Conservation (phyloP, 2,797 vertebrate species). For the Falco naumanni region DNA sequence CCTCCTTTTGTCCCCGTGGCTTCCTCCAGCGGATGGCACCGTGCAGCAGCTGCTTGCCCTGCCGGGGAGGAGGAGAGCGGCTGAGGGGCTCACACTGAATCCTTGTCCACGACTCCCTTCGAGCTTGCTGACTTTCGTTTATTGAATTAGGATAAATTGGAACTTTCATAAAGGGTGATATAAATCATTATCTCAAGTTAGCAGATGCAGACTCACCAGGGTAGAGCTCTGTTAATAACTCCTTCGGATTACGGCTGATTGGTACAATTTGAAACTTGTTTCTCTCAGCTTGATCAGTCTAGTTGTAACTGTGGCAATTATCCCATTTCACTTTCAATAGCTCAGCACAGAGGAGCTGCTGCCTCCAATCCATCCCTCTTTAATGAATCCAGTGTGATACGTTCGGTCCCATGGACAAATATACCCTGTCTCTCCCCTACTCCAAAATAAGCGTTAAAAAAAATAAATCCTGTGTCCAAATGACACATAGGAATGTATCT, state of each 20-base stretch:
- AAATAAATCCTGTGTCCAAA: neutral
- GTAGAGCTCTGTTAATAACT: constrained; percentile 83
- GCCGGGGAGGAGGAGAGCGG: neutral
- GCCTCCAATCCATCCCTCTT: constrained; percentile 73
- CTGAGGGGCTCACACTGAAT: neutral
- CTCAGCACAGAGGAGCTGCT: constrained; percentile 70
- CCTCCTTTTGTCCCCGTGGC: neutral
- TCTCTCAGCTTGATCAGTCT: constrained; percentile 85
- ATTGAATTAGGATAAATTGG: constrained; percentile 85
- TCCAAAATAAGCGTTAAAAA: constrained; percentile 17
- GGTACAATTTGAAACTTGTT: constrained; percentile 86
- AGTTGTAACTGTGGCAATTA: constrained; percentile 81
- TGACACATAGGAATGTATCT: constrained; percentile 6
- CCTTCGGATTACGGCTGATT: constrained; percentile 83
- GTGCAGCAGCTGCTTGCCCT: neutral
- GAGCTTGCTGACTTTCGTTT: constrained; percentile 70
- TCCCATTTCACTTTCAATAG: constrained; percentile 81
- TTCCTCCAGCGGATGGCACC: neutral
- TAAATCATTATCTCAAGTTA: constrained; percentile 85
- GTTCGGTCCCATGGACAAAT: constrained; percentile 47
- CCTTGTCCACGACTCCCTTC: constrained; percentile 9
- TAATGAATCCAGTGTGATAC: constrained; percentile 70
- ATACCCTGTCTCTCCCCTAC: neutral
- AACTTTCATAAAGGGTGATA: constrained; percentile 82
- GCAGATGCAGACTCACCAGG: constrained; percentile 82